Evolutionary conservation across 1,140 invertebrate genomes (phyloP).

Genomic region (Cotesia chilonis): DNA sequence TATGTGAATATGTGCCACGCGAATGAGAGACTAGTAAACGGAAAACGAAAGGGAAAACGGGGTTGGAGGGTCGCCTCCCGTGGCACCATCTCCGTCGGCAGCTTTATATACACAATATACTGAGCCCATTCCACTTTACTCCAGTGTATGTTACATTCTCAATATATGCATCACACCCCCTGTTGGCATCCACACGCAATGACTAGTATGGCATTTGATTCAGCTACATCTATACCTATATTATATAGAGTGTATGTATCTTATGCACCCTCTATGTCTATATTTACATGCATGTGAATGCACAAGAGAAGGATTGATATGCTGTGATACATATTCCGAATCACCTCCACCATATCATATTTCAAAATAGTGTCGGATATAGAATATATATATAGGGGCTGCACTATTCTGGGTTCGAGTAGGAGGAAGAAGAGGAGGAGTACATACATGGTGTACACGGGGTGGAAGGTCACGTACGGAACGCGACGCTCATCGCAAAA

Average conservation of each 20-base stretch:
- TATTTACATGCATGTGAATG: constrained; percentile 27
- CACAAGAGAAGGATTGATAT: constrained; percentile 45
- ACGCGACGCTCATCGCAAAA: too few relatives aligned
- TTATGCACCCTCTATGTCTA: not conserved
- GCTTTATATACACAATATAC: too few relatives aligned
- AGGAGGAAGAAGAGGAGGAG: too few relatives aligned
- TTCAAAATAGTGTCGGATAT: not conserved
- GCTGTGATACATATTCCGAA: constrained; percentile 34
- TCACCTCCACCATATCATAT: constrained; percentile 24
- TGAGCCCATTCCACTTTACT: constrained; percentile 16
- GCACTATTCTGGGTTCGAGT: too few relatives aligned
- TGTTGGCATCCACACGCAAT: constrained; percentile 35
- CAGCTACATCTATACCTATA: not conserved
- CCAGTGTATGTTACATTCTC: constrained; percentile 4
- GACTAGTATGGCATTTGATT: not conserved
- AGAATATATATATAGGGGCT: too few relatives aligned
- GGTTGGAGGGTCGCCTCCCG: constrained; percentile 50
- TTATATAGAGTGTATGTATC: too few relatives aligned
- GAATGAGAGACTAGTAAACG: constrained; percentile 38
- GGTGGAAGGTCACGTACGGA: too few relatives aligned
- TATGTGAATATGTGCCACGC: constrained; percentile 60
- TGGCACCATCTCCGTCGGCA: constrained; percentile 32
- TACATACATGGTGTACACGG: too few relatives aligned
- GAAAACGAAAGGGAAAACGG: constrained; percentile 61
- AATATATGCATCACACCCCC: constrained; percentile 27